Evolutionary conservation across 2,113 vertebrate genomes (phyloP).

Genomic region (Urocynchramus pylzowi): DNA sequence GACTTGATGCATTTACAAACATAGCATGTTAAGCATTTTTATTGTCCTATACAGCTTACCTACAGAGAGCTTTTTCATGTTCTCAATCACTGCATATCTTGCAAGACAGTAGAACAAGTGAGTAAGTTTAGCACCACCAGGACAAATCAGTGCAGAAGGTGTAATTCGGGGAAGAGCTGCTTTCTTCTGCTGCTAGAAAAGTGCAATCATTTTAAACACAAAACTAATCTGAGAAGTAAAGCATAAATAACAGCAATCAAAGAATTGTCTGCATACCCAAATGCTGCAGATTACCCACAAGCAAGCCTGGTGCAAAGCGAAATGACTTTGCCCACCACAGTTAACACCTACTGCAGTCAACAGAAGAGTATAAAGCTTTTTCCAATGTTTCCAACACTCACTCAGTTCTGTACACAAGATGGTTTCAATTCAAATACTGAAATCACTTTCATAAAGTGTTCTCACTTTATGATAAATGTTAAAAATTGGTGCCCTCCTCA

Average conservation of each 20-base stretch:
- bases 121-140: constrained; percentile 77
- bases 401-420: fast-evolving
- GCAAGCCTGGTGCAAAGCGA: not conserved
- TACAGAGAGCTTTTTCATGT: constrained; percentile 71
- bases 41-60: constrained; percentile 67
- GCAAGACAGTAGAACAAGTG: constrained; percentile 75
- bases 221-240: not conserved
- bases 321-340: not conserved
- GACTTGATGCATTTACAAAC: not conserved
- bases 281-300: not conserved
- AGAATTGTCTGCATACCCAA: not conserved
- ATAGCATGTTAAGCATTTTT: not conserved
- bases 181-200: constrained; percentile 62
- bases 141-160: constrained; percentile 78
- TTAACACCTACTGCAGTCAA: not conserved
- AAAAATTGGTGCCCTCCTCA: not conserved
- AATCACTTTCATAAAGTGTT: not conserved
- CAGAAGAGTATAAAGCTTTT: not conserved
- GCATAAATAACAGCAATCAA: not conserved
- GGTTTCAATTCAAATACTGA: not conserved
- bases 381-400: not conserved
- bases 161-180: constrained; percentile 68
- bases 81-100: constrained; percentile 72
- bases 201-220: not conserved
- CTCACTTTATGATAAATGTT: fast-evolving